These are phyloP conservation scores for Tridacna gigas DNA, from an alignment of 2,888 invertebrate genomes.

Conservation along the genomic window DNA sequence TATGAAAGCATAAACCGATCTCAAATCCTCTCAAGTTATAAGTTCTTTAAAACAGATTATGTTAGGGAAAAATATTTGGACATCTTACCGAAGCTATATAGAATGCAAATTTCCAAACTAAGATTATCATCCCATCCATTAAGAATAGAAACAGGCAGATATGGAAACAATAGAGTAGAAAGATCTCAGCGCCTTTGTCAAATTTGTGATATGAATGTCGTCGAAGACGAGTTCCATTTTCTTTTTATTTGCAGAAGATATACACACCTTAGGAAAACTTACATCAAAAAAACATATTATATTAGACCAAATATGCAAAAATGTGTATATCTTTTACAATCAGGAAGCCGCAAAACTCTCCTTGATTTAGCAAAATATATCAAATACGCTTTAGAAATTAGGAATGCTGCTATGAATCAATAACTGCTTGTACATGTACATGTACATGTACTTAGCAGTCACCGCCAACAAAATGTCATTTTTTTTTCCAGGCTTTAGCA, in stretches of 20 bases:
- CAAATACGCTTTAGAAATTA: slow-evolving; percentile 1
- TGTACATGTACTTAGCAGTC: too few species aligned
- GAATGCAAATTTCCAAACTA: background rate
- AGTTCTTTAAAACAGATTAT: slow-evolving; percentile 15
- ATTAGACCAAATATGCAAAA: slow-evolving; percentile 12
- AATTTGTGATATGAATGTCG: slow-evolving; percentile 12
- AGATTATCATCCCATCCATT: slow-evolving; percentile 27
- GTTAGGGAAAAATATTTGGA: slow-evolving; percentile 20
- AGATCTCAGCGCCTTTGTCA: slow-evolving; percentile 27
- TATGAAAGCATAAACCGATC: background rate
- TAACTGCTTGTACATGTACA: too few species aligned
- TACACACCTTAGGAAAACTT: background rate
- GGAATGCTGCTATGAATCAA: background rate
- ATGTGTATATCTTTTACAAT: slow-evolving; percentile 13
- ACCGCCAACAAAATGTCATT: too few species aligned
- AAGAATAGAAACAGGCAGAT: slow-evolving; percentile 32
- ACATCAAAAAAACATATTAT: background rate
- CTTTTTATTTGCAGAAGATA: slow-evolving; percentile 17
- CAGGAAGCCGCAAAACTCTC: slow-evolving; percentile 1
- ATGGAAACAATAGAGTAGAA: slow-evolving; percentile 13
- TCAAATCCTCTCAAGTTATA: slow-evolving; percentile 15
- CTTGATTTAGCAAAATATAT: background rate
- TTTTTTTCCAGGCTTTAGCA: too few species aligned
- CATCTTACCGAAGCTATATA: background rate
- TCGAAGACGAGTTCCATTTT: slow-evolving; percentile 39